Evolutionary conservation across 2,113 vertebrate genomes (phyloP).

Genomic region (Neolamprologus tretocephalus): DNA sequence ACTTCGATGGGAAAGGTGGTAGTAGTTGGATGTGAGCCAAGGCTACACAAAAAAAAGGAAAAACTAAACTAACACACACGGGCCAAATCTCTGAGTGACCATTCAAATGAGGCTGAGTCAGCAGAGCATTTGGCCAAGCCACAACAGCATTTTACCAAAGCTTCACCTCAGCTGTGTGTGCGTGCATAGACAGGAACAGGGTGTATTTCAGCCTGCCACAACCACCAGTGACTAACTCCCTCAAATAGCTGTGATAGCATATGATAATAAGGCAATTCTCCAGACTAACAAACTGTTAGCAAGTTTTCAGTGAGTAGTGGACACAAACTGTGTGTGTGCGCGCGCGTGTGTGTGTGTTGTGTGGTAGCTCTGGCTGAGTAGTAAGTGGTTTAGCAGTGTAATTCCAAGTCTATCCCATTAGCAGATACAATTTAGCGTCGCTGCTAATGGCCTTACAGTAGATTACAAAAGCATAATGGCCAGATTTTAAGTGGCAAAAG

Average conservation of each 20-base stretch:
- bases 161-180: constrained; percentile 4
- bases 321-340: background rate
- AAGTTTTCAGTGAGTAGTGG: background rate
- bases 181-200: background rate
- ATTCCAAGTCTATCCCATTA: constrained; percentile 39
- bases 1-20: constrained; percentile 40
- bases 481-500: constrained; percentile 17
- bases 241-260: constrained; percentile 7
- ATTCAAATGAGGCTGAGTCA: constrained; percentile 60
- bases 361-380: background rate
- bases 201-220: background rate
- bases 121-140: constrained; percentile 27
- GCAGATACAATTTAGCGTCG: constrained; percentile 16
- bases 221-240: background rate
- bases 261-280: background rate
- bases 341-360: background rate
- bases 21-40: constrained; percentile 53
- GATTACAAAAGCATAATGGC: constrained; percentile 6
- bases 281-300: background rate
- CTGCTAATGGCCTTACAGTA: constrained; percentile 40
- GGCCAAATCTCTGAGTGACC: constrained; percentile 43
- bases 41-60: constrained; percentile 7
- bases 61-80: background rate
- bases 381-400: constrained; percentile 36
- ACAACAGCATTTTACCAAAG: constrained; percentile 35